Evolutionary conservation across 2,797 vertebrate genomes (phyloP), one percentile per base, ranked within the genome.

Genomic region (Cirrhinus molitorella): DNA sequence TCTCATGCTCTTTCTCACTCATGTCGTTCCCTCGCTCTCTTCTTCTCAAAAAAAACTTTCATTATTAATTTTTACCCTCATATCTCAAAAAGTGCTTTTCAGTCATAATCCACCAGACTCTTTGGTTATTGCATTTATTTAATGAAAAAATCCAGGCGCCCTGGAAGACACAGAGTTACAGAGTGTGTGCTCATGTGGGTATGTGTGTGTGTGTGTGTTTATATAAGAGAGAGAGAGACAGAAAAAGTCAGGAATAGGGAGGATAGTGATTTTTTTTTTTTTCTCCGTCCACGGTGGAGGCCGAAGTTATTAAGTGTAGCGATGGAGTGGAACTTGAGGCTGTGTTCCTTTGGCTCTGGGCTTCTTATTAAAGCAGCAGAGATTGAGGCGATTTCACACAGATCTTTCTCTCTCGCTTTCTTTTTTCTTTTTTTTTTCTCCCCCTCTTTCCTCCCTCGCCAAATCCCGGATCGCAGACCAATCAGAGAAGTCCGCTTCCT

Each of bases 121-220:
- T 84, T 88, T 92, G 86, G 87, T 93, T 95, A 94, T 94, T 95
- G 91, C 92, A 90, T 93, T 94, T 92, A 90, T 94, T 87, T 93
- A 93, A 93, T 94, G 90, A 94, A 95, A 83, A 94, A 91, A 90
- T 89, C 92, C 88, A 84, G 89, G 89, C 89, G 85, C 81, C 88
- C 88, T 91, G 84, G 90, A 89, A 92, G 90, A 90, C 91, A 87
- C 65, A 82, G 67, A 71, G 85, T 80, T 75, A 45, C 43, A 0
- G 53, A 43, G 76, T 55, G 79, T 73, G 67, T 63, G 85, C 43
- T 49, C 12, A 21, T 43, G 82, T 71, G 72, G 19, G 72, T 34
- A 70, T 53, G 77, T 74, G 77, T 80, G 55, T 79, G 83, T 84
- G 77, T 83, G 55, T 79, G 83, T 84, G 77, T 83, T 76, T 77